Conservation (phyloP, 2,113 vertebrate species). For the Andinoacara biseriatus region DNA sequence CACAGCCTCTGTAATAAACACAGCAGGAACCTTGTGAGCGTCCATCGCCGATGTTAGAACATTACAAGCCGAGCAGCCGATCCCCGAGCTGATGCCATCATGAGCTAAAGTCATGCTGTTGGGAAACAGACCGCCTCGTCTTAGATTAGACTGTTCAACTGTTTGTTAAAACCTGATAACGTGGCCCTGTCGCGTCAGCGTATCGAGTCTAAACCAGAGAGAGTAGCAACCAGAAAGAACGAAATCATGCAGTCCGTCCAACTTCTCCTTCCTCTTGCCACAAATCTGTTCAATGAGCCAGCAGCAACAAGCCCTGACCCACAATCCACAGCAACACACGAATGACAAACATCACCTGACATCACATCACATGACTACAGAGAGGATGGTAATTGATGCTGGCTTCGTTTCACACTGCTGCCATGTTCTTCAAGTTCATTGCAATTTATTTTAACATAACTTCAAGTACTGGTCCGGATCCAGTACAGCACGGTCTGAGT, state of each 20-base stretch:
- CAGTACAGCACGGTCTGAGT: not conserved
- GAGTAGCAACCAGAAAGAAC: not conserved
- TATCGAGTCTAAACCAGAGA: not conserved
- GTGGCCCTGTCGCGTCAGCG: not conserved
- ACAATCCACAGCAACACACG: constrained; percentile 34
- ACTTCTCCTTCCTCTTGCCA: not conserved
- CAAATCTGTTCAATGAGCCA: not conserved
- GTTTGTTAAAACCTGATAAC: not conserved
- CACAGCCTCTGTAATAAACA: not conserved
- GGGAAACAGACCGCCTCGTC: not conserved
- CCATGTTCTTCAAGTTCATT: not conserved
- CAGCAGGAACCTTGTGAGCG: not conserved
- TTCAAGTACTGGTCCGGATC: not conserved
- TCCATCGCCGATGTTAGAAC: not conserved
- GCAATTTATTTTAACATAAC: not conserved
- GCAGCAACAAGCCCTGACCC: not conserved
- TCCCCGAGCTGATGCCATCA: not conserved
- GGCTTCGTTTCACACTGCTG: constrained; percentile 61
- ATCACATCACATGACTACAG: constrained; percentile 52
- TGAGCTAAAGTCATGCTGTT: not conserved
- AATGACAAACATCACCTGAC: constrained; percentile 43
- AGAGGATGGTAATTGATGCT: constrained; percentile 49
- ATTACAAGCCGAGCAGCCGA: not conserved
- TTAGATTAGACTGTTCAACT: not conserved
- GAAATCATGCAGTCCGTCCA: constrained; percentile 10